Percentiles rank a stretch among this genome's conserved stretches.
Evolutionary conservation across 2,888 invertebrate genomes (phyloP).

Genomic region (Tipula unca): DNA sequence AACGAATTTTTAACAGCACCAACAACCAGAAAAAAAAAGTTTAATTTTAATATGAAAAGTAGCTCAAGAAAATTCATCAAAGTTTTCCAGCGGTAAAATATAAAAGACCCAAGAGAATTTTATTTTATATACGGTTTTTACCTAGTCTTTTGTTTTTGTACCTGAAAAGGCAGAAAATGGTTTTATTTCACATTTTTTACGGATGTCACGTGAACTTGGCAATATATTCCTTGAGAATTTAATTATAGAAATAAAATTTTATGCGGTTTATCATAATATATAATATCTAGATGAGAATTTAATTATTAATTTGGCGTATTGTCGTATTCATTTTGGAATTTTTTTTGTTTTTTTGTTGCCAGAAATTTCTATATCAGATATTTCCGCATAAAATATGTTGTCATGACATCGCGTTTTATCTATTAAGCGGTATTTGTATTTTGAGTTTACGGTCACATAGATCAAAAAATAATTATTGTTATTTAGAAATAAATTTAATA

Average conservation of each 20-base stretch:
- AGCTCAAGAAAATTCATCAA: background rate
- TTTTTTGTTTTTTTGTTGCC: no score
- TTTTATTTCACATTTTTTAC: background rate
- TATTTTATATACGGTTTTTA: background rate
- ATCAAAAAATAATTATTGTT: no score
- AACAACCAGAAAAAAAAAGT: background rate
- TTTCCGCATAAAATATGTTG: no score
- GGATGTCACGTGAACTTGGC: background rate
- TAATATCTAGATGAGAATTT: background rate
- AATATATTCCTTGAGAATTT: background rate
- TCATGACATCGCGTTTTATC: no score
- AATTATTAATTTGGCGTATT: background rate
- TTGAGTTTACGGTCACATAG: no score
- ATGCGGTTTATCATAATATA: background rate
- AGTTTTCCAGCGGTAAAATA: background rate
- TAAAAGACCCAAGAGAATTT: slow-evolving; percentile 8
- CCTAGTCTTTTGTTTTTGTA: background rate
- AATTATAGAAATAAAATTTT: background rate
- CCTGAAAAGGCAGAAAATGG: background rate
- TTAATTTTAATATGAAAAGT: slow-evolving; percentile 4
- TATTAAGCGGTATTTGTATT: no score
- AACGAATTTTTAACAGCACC: background rate
- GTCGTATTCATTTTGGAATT: no score
- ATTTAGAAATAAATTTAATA: no score
- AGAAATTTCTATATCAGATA: no score